Evolutionary conservation across 2,888 invertebrate genomes (phyloP).

Genomic region (Apamea epomidion): DNA sequence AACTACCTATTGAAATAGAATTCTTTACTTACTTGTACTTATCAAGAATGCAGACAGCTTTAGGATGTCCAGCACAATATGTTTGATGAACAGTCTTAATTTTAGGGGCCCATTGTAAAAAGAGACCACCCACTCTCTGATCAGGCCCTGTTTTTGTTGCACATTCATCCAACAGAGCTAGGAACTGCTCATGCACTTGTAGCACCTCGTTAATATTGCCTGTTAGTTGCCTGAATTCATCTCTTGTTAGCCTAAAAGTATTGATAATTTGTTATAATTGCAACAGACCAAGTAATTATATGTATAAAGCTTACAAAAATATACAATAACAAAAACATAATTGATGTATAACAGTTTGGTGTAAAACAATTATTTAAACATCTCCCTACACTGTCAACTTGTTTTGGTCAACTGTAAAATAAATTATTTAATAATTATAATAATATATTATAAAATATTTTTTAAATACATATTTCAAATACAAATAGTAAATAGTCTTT

Average conservation of each 20-base stretch:
- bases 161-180: constrained; percentile 95
- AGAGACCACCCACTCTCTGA: constrained; percentile 97
- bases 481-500: background rate
- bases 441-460: too few species aligned
- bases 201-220: constrained; percentile 97
- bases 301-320: background rate
- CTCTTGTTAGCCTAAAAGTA: constrained; percentile 92
- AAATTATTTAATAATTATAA: background rate
- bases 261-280: background rate
- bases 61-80: constrained; percentile 98
- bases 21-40: constrained; percentile 94
- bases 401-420: background rate
- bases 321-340: background rate
- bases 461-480: background rate
- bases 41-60: constrained; percentile 97
- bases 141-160: constrained; percentile 93
- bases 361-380: background rate
- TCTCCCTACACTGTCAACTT: background rate
- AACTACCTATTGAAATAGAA: background rate
- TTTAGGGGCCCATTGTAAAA: constrained; percentile 95
- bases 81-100: constrained; percentile 96
- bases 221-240: constrained; percentile 96
- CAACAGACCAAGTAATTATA: background rate
- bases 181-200: constrained; percentile 95
- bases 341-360: background rate